Evolutionary conservation across 2,113 vertebrate species (phyloP).

Genomic region (Theristicus caerulescens): DNA sequence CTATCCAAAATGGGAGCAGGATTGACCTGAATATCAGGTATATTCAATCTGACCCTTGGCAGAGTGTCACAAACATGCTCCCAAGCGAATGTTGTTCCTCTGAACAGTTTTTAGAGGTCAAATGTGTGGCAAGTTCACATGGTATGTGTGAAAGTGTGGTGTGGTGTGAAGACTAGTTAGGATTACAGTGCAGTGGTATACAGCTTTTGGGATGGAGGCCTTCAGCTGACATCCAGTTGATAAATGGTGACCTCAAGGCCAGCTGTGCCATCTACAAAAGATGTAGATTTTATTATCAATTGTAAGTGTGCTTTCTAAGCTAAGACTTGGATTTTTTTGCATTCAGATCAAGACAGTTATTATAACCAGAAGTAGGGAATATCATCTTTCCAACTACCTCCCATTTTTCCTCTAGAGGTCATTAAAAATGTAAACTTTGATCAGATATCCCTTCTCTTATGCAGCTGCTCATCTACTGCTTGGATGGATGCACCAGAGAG

Average conservation of each 20-base stretch:
- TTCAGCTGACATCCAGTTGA: neutral
- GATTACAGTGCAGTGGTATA: neutral
- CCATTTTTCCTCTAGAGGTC: neutral
- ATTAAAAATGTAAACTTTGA: neutral
- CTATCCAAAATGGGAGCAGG: neutral
- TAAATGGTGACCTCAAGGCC: neutral
- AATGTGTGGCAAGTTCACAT: neutral
- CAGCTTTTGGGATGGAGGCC: neutral
- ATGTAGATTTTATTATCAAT: neutral
- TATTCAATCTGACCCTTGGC: neutral
- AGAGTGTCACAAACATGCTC: neutral
- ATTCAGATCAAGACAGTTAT: neutral
- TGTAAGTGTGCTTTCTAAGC: neutral
- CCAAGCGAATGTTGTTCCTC: neutral
- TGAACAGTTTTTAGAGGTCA: neutral
- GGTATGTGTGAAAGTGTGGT: neutral
- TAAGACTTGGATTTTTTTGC: neutral
- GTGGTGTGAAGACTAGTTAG: neutral
- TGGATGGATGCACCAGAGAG: neutral
- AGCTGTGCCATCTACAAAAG: neutral
- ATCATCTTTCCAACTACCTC: neutral
- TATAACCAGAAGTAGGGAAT: neutral
- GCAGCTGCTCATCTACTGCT: neutral
- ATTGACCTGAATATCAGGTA: neutral
- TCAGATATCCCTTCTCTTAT: neutral